Conservation (phyloP, 1,140 invertebrate species). For the Dendroctonus ponderosae region DNA sequence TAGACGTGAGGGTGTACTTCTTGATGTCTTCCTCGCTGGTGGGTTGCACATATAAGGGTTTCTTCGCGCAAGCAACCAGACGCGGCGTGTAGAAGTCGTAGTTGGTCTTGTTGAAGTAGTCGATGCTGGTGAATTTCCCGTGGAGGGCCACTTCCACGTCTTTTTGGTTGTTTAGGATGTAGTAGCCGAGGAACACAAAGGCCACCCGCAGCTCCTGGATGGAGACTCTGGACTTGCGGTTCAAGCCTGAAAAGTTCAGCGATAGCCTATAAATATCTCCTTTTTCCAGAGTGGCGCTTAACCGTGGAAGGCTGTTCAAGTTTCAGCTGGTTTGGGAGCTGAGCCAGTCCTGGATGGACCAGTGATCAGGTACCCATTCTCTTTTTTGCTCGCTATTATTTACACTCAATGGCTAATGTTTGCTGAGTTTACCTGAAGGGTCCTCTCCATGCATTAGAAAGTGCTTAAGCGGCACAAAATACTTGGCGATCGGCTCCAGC, state of each 20-base stretch:
- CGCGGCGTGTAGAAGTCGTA: constrained; percentile 3
- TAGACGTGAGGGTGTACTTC: constrained; percentile 53
- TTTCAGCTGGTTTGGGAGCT: too few species aligned
- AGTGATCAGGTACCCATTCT: too few species aligned
- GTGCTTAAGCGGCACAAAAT: constrained; percentile 28
- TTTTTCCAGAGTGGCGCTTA: too few species aligned
- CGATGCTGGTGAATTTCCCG: constrained; percentile 27
- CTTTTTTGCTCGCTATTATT: too few species aligned
- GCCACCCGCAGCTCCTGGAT: constrained; percentile 9
- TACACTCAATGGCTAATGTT: too few species aligned
- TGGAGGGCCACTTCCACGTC: constrained; percentile 17
- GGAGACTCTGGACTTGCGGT: constrained; percentile 6
- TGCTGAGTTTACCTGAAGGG: background rate
- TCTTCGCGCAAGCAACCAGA: constrained; percentile 32
- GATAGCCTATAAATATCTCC: background rate
- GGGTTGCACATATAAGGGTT: constrained; percentile 49
- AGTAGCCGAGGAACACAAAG: constrained; percentile 17
- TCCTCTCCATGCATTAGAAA: constrained; percentile 9
- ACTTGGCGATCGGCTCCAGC: constrained; percentile 26
- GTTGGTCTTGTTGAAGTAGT: constrained; percentile 25
- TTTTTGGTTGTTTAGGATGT: constrained; percentile 20
- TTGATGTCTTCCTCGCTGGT: constrained; percentile 54
- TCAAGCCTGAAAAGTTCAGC: constrained; percentile 2
- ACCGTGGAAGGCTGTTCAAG: too few species aligned
- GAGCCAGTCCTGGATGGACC: too few species aligned